Percentiles rank a stretch among this genome's conserved stretches.
phyloP scores from a whole-genome alignment of 2,888 invertebrate genomes.

The Apeira syringaria region DNA sequence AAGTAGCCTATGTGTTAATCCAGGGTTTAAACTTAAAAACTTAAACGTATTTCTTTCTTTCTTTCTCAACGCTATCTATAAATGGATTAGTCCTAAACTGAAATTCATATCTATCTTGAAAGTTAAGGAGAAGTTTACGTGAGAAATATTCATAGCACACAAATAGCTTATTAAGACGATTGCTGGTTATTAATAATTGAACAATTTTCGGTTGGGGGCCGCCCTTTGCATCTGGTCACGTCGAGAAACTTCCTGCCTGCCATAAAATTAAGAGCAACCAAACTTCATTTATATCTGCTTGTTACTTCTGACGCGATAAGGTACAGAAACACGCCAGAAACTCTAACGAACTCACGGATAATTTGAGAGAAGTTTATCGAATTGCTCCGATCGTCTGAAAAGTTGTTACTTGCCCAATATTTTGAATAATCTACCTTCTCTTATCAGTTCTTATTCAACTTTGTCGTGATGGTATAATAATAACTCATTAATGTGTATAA shows the following conservation, averaged over 20 bases:
- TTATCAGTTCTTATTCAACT: slow-evolving; percentile 61
- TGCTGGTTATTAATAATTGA: slow-evolving; percentile 53
- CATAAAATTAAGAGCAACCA: slow-evolving; percentile 80
- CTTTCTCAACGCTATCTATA: slow-evolving; percentile 12
- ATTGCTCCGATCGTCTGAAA: slow-evolving; percentile 77
- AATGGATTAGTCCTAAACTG: slow-evolving; percentile 7
- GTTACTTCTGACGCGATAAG: slow-evolving; percentile 78
- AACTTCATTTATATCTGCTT: slow-evolving; percentile 81
- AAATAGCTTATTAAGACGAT: slow-evolving; percentile 28
- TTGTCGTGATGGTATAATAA: slow-evolving; percentile 21
- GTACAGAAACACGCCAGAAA: slow-evolving; percentile 71
- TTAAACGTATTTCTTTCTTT: too few species aligned
- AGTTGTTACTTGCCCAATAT: slow-evolving; percentile 76
- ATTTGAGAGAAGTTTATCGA: slow-evolving; percentile 71
- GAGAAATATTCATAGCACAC: slow-evolving; percentile 23
- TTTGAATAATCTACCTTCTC: slow-evolving; percentile 69
- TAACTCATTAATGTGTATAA: too few species aligned
- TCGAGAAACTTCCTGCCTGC: slow-evolving; percentile 69
- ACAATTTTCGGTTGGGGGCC: slow-evolving; percentile 57
- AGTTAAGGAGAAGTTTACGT: slow-evolving; percentile 21
- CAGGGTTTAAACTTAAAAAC: too few species aligned
- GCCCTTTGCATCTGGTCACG: slow-evolving; percentile 62
- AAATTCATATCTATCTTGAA: slow-evolving; percentile 23
- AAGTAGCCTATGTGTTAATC: too few species aligned
- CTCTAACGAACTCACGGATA: slow-evolving; percentile 61